These are phyloP conservation scores for Oreochromis aureus DNA, from an alignment of 2,113 vertebrate genomes.

Conservation along the genomic window DNA sequence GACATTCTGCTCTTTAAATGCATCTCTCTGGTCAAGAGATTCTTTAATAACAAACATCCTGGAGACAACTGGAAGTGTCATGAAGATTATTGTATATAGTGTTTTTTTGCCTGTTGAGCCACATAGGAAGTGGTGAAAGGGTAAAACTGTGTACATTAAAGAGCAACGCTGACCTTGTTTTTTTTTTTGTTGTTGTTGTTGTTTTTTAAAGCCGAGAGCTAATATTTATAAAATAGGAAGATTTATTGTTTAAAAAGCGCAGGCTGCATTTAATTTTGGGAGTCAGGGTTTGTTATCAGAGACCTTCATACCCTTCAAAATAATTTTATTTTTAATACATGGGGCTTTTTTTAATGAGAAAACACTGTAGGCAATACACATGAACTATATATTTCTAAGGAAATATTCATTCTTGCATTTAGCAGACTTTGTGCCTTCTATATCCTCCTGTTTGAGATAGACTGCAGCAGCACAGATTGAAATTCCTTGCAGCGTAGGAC, in stretches of 20 bases:
- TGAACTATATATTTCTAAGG: slow-evolving; percentile 22
- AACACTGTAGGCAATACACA: slow-evolving; percentile 20
- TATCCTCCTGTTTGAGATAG: neutral
- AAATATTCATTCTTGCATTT: slow-evolving; percentile 4
- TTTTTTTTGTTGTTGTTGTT: neutral
- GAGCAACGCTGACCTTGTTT: slow-evolving; percentile 24
- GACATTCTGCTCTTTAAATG: neutral
- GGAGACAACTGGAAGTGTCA: slow-evolving; percentile 65
- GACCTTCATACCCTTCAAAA: slow-evolving; percentile 12
- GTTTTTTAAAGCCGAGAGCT: slow-evolving; percentile 39
- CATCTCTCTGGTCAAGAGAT: slow-evolving; percentile 51
- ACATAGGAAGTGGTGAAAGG: neutral
- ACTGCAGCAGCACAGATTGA: neutral
- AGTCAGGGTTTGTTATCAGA: slow-evolving; percentile 33
- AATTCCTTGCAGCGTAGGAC: neutral
- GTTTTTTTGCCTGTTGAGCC: slow-evolving; percentile 11
- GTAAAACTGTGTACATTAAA: slow-evolving; percentile 34
- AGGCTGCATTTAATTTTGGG: slow-evolving; percentile 45
- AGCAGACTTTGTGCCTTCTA: slow-evolving; percentile 6
- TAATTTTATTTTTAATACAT: slow-evolving; percentile 20
- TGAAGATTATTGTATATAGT: slow-evolving; percentile 38
- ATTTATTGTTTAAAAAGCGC: slow-evolving; percentile 54
- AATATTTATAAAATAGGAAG: slow-evolving; percentile 64
- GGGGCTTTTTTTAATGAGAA: neutral
- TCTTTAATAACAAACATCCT: slow-evolving; percentile 42